Evolutionary conservation across 2,113 vertebrate genomes (phyloP).

Genomic region (Pseudopipra pipra): DNA sequence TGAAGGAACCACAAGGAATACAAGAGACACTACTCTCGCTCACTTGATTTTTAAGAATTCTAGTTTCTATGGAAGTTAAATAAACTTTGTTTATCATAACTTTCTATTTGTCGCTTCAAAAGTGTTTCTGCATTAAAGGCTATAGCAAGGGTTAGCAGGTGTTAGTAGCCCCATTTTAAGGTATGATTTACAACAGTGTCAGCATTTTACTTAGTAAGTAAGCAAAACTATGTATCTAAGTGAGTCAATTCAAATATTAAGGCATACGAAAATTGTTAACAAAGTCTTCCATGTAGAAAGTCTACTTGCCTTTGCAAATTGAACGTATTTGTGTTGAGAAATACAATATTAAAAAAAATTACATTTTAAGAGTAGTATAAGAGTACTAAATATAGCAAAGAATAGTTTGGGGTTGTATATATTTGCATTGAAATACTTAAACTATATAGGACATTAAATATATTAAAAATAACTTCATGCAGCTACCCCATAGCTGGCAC

Average conservation of each 20-base stretch:
- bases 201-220: constrained; percentile 34
- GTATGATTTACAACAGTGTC: not conserved
- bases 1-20: not conserved
- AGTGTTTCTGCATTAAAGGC: not conserved
- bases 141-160: not conserved
- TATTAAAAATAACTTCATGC: not conserved
- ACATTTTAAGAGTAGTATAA: not conserved
- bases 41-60: not conserved
- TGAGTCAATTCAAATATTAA: constrained; percentile 38
- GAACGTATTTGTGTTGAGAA: not conserved
- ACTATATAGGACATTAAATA: not conserved
- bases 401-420: not conserved
- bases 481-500: not conserved
- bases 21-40: not conserved
- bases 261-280: not conserved
- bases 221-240: constrained; percentile 8
- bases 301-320: not conserved
- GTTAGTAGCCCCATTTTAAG: not conserved
- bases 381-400: not conserved
- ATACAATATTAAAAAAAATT: not conserved
- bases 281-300: constrained; percentile 9
- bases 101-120: not conserved
- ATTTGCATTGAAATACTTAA: not conserved
- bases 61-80: not conserved
- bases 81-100: not conserved